These are phyloP conservation scores for Potamilus streckersoni DNA, from an alignment of 1,140 invertebrate species.

Conservation along the genomic window DNA sequence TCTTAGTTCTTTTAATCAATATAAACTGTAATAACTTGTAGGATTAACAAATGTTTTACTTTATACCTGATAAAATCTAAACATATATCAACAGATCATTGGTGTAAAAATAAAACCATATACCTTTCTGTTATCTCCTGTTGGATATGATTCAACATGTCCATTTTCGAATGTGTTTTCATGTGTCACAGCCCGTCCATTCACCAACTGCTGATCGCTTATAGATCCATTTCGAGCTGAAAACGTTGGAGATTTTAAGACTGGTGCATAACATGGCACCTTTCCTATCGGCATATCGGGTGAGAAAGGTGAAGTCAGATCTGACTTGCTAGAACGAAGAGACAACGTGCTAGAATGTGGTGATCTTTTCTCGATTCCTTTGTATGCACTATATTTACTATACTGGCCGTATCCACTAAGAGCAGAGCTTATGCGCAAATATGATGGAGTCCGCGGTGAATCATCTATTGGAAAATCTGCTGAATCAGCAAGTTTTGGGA, in stretches of 20 bases:
- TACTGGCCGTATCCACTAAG: conserved; percentile 33
- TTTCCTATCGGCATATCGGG: conserved; percentile 35
- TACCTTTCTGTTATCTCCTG: too few relatives aligned
- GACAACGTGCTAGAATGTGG: conserved; percentile 33
- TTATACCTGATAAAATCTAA: too few relatives aligned
- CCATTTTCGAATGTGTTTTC: conserved; percentile 14
- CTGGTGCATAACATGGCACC: conserved; percentile 7
- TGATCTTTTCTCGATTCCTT: conserved; percentile 31
- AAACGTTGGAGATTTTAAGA: neutral
- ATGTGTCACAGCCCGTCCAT: too few relatives aligned
- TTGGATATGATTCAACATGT: conserved; percentile 5
- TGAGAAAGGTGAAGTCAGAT: conserved; percentile 24
- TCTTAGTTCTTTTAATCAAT: too few relatives aligned
- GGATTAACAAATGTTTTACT: too few relatives aligned
- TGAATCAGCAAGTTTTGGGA: conserved; percentile 24
- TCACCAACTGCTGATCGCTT: too few relatives aligned
- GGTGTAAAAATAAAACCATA: too few relatives aligned
- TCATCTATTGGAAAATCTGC: conserved; percentile 20
- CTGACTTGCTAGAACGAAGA: conserved; percentile 25
- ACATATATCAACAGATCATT: too few relatives aligned
- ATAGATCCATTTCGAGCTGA: too few relatives aligned
- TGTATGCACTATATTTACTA: conserved; percentile 25
- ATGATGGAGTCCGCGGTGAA: conserved; percentile 24
- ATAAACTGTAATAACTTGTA: too few relatives aligned
- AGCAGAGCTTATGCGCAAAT: conserved; percentile 26